These are phyloP conservation scores for Leucozona laternaria DNA, from an alignment of 2,888 invertebrate species.

Conservation along the genomic window DNA sequence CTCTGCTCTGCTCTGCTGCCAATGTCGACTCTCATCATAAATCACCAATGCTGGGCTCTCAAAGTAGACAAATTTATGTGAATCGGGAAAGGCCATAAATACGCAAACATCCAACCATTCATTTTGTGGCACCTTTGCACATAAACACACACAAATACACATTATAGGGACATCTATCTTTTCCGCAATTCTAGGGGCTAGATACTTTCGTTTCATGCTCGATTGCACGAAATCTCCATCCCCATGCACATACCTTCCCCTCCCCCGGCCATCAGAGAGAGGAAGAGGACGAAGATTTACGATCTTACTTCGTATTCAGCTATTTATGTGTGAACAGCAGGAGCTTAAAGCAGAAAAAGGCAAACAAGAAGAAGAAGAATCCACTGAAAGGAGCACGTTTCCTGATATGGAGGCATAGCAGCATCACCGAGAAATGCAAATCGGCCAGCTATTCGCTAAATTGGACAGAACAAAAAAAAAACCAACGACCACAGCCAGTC, in stretches of 20 bases:
- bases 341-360: not conserved
- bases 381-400: slow-evolving; percentile 44
- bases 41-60: slow-evolving; percentile 60
- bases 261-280: not conserved
- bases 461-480: slow-evolving; percentile 41
- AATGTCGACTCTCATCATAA: slow-evolving; percentile 54
- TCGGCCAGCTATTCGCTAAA: slow-evolving; percentile 59
- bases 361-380: not conserved
- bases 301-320: slow-evolving; percentile 47
- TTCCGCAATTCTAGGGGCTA: slow-evolving; percentile 58
- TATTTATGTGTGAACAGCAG: slow-evolving; percentile 10
- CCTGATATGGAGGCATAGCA: slow-evolving; percentile 21
- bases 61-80: slow-evolving; percentile 73
- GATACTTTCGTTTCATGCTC: slow-evolving; percentile 61
- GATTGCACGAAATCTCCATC: slow-evolving; percentile 54
- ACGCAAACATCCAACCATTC: slow-evolving; percentile 73
- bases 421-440: slow-evolving; percentile 63
- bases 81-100: slow-evolving; percentile 73
- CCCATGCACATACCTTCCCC: not conserved
- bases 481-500: not conserved
- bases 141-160: slow-evolving; percentile 11
- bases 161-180: slow-evolving; percentile 53
- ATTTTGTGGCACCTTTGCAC: slow-evolving; percentile 63
- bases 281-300: slow-evolving; percentile 59
- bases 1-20: slow-evolving; percentile 32